Evolutionary conservation across 92 coral and sea anemone species (phyloP), one percentile per base, ranked within the genome.

Genomic region (Heliopora coerulea): DNA sequence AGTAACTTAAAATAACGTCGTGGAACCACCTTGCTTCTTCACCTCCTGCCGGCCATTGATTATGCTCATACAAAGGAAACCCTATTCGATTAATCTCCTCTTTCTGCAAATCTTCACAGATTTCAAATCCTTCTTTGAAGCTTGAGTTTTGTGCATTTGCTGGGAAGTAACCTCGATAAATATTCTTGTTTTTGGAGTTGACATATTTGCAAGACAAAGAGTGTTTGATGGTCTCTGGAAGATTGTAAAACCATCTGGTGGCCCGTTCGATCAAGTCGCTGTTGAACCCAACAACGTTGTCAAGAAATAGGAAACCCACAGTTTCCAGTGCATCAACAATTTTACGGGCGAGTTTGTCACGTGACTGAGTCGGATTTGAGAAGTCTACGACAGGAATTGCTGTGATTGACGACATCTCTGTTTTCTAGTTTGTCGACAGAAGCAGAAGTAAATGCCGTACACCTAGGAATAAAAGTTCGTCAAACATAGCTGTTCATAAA

Each of bases 141-240:
- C 76, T 74, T 8, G 80, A 73, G 30, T 73, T 74, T 54, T 41
- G 37, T 10, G 85, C 68, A 64, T 73, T 72, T 34, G 68, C 68
- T 6, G 85, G 85, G 32, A 64, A 81, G 56, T 73, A 81, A 23
- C 85, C 85, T 21, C 85, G 85, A 33, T 81, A 81, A 56, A 73
- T 29, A 58, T 81, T 74, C 50, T 34, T 52, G 69, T 81, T 81
- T 18, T 39, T 49, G 8, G 80, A 75, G 54, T 81, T 81, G 59
- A 78, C 74, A 28, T 76, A 56, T 18, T 81, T 73, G 41, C 80
- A 42, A 6, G 80, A 57, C 21, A 81, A 18, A 25, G 63, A 40
- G 35, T 39, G 34, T 59, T 81, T 81, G 10, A 59, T 63, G 40
- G 62, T 72, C 50, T 29, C 33, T 21, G 85, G 54, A 34, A 74